phyloP scores from a whole-genome alignment of 2,888 invertebrate species.

The Micoletzkya japonica region DNA sequence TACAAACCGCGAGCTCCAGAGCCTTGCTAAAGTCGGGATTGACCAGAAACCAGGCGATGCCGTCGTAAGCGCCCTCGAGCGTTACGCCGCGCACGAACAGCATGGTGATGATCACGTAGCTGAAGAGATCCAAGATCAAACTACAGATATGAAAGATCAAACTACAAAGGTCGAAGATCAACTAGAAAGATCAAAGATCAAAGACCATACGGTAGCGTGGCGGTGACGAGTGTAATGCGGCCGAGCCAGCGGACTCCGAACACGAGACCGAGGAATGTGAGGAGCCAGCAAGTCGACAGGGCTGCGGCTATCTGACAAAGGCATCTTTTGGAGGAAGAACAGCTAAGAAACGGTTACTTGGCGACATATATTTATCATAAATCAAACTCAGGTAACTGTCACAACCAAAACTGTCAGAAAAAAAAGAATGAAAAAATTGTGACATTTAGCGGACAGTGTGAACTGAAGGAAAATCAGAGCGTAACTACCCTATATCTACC shows the following conservation, averaged over 20 bases:
- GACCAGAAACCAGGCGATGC: conserved; percentile 40
- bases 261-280: conserved; percentile 2
- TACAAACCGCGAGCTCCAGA: background rate
- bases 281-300: conserved; percentile 12
- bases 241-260: conserved; percentile 20
- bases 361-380: no score
- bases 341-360: no score
- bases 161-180: no score
- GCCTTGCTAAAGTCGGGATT: conserved; percentile 39
- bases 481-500: background rate
- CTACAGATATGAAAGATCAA: no score
- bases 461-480: no score
- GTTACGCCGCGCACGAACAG: conserved; percentile 46
- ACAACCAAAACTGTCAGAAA: no score
- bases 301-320: background rate
- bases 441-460: no score
- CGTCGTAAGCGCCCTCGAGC: conserved; percentile 40
- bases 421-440: no score
- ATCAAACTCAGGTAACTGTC: no score
- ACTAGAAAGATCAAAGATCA: background rate
- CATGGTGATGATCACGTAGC: conserved; percentile 40
- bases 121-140: conserved; percentile 29
- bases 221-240: conserved; percentile 19
- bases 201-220: conserved; percentile 15
- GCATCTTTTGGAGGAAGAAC: background rate